Percentiles rank a stretch among this genome's conserved stretches.
Conservation (phyloP, 2,888 invertebrate species). For the Troides oblongomaculatus region DNA sequence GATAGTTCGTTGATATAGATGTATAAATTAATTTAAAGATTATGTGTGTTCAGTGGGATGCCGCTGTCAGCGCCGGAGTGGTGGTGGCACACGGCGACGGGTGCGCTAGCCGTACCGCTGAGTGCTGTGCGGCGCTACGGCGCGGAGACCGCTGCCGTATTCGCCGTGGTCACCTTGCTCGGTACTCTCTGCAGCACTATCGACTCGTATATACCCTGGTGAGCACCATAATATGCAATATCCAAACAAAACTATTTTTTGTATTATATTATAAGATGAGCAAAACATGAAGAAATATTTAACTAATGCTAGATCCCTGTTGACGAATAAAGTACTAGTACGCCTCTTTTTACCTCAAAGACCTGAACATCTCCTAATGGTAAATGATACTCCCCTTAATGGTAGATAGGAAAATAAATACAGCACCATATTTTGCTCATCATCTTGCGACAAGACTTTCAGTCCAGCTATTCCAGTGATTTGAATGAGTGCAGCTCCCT, state of each 20-base stretch:
- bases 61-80: slow-evolving; percentile 90
- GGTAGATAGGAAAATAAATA: too few relatives aligned
- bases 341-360: too few relatives aligned
- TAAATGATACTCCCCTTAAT: too few relatives aligned
- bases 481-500: too few relatives aligned
- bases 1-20: too few relatives aligned
- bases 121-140: slow-evolving; percentile 87
- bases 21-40: too few relatives aligned
- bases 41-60: slow-evolving; percentile 79
- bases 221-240: slow-evolving; percentile 41
- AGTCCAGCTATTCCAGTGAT: too few relatives aligned
- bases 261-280: background rate
- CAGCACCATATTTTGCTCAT: too few relatives aligned
- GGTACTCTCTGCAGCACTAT: slow-evolving; percentile 90
- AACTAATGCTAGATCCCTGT: too few relatives aligned
- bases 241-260: background rate
- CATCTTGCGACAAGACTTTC: too few relatives aligned
- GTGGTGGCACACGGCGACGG: slow-evolving; percentile 93
- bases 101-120: slow-evolving; percentile 89
- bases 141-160: slow-evolving; percentile 85
- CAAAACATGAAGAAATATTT: background rate
- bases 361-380: too few relatives aligned
- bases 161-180: slow-evolving; percentile 84
- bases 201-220: slow-evolving; percentile 88
- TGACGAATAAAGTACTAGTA: too few relatives aligned